These are phyloP conservation scores for Tenualosa thibaudeaui DNA, from an alignment of 2,797 vertebrate species.

Conservation along the genomic window DNA sequence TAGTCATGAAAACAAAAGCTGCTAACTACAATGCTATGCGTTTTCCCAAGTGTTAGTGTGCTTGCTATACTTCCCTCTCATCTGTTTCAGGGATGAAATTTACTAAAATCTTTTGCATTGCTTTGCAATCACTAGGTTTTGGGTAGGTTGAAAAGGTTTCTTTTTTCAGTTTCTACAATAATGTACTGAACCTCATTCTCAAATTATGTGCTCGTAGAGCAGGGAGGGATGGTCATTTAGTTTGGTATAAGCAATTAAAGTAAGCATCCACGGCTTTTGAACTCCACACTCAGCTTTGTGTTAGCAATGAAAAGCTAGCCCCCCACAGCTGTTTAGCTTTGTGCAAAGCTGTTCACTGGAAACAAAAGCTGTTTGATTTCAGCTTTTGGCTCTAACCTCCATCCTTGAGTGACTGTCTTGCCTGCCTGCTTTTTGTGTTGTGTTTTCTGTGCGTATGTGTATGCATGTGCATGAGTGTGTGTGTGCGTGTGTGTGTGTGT, in stretches of 20 bases:
- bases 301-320: neutral
- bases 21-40: no score
- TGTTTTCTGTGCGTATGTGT: neutral
- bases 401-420: neutral
- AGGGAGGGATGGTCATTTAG: neutral
- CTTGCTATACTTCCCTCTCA: neutral
- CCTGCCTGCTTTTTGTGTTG: neutral
- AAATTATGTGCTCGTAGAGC: neutral
- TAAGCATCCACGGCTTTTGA: neutral
- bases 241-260: neutral
- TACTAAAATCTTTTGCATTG: neutral
- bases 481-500: neutral
- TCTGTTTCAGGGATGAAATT: neutral
- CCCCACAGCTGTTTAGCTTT: slow-evolving; percentile 15
- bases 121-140: neutral
- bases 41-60: neutral
- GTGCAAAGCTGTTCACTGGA: neutral
- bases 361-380: neutral
- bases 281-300: neutral
- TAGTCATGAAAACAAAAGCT: neutral
- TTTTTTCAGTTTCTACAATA: neutral
- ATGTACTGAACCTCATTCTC: neutral
- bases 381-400: neutral
- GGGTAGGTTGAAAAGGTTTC: neutral
- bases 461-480: neutral